These are phyloP conservation scores for Ricordea florida DNA, from an alignment of 92 coral and sea anemone species.

Conservation along the genomic window DNA sequence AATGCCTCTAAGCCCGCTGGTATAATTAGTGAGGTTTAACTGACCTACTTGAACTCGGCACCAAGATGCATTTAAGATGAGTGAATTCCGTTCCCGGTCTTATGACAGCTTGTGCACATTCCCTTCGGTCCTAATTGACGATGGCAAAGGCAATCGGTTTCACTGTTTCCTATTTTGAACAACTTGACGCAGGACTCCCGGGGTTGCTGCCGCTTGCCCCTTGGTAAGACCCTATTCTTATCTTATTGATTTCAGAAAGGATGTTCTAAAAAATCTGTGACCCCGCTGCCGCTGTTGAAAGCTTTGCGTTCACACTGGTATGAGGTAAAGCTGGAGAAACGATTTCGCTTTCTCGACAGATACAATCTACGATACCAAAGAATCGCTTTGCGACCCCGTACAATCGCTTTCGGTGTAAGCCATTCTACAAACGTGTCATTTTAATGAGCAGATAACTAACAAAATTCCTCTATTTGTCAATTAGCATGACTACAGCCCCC, in stretches of 20 bases:
- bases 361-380: no score
- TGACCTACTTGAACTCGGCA: background rate
- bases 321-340: background rate
- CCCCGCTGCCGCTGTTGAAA: constrained; percentile 17
- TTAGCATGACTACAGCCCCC: background rate
- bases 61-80: background rate
- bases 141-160: background rate
- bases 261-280: constrained; percentile 15
- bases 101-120: background rate
- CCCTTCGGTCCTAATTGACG: background rate
- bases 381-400: background rate
- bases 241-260: constrained; percentile 5
- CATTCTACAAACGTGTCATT: constrained; percentile 12
- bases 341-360: background rate
- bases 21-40: background rate
- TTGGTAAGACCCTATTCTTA: background rate
- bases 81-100: background rate
- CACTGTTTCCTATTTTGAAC: background rate
- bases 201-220: background rate
- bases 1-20: no score
- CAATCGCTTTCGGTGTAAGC: background rate
- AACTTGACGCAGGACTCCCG: background rate
- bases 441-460: constrained; percentile 15
- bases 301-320: background rate
- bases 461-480: constrained; percentile 5